A percentile compares a stretch with the other conserved stretches of the same genome.
phyloP scores from a whole-genome alignment of 2,113 vertebrate genomes.

The Malaclemys terrapin region DNA sequence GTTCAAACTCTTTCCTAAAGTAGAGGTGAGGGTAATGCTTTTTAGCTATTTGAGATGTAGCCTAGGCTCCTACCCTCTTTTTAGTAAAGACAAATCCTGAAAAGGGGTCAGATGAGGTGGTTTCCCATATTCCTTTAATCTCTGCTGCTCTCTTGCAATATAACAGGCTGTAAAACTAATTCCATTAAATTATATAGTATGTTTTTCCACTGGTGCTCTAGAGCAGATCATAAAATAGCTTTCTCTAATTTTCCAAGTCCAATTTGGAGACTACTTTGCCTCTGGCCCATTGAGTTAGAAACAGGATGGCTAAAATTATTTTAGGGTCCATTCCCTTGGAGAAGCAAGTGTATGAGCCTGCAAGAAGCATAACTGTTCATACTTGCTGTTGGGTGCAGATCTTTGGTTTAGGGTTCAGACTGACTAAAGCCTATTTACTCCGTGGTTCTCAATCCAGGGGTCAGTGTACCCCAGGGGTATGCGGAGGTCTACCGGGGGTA shows the following conservation, averaged over 20 bases:
- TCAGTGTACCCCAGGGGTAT: too few relatives aligned
- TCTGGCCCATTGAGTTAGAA: neutral
- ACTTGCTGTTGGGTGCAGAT: neutral
- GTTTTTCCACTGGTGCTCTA: neutral
- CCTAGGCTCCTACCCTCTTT: neutral
- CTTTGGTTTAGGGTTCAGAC: neutral
- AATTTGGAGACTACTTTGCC: neutral
- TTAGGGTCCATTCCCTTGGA: neutral
- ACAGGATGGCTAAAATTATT: neutral
- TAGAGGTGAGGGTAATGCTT: neutral
- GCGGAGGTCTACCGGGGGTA: too few relatives aligned
- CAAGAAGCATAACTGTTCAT: neutral
- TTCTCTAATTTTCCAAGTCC: neutral
- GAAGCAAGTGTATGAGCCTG: neutral
- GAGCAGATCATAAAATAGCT: neutral
- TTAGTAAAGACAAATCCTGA: neutral
- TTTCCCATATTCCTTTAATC: neutral
- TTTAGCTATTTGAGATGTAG: neutral
- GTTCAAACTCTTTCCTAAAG: neutral
- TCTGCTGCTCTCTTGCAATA: neutral
- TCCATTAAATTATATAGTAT: neutral
- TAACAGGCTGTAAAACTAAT: neutral
- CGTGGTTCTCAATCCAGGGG: neutral
- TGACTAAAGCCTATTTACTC: neutral
- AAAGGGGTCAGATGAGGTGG: neutral